These are phyloP conservation scores for Brachypalpus laphriformis DNA, from an alignment of 2,888 invertebrate species.

Conservation along the genomic window DNA sequence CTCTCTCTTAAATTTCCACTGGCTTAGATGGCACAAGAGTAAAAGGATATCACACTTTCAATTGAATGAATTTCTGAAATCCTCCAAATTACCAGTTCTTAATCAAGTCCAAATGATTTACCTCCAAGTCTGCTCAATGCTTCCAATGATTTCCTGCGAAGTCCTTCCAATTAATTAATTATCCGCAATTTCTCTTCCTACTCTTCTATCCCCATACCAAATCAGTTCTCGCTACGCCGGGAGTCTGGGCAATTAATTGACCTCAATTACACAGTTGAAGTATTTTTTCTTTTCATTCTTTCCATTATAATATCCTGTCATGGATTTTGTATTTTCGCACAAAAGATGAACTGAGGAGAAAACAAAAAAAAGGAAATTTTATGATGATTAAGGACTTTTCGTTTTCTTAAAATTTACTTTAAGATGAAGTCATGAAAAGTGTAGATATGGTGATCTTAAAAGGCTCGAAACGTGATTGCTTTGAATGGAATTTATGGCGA, in stretches of 20 bases:
- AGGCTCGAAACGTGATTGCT: not conserved
- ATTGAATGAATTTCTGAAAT: not conserved
- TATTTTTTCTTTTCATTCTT: slow-evolving; percentile 26
- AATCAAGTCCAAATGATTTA: slow-evolving; percentile 20
- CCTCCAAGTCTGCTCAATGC: not conserved
- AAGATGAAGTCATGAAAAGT: slow-evolving; percentile 7
- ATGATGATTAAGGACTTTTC: slow-evolving; percentile 47
- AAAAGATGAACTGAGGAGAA: slow-evolving; percentile 6
- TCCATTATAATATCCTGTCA: slow-evolving; percentile 39
- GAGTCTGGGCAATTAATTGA: slow-evolving; percentile 34
- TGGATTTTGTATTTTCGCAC: slow-evolving; percentile 16
- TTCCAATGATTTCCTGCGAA: not conserved
- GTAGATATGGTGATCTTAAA: not conserved
- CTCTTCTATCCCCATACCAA: not conserved
- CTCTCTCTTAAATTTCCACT: slow-evolving; percentile 37
- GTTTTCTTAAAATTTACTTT: not conserved
- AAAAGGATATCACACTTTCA: too few species aligned
- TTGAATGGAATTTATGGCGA: slow-evolving; percentile 12
- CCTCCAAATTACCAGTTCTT: not conserved
- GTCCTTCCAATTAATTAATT: slow-evolving; percentile 6
- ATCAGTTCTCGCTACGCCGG: not conserved
- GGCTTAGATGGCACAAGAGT: too few species aligned
- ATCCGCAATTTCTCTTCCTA: slow-evolving; percentile 1
- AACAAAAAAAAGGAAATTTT: slow-evolving; percentile 1
- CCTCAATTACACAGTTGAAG: slow-evolving; percentile 50